A percentile compares a stretch with the other conserved stretches of the same genome.
Evolutionary conservation across 2,888 invertebrate genomes (phyloP).

Genomic region (Dorcus hopei): DNA sequence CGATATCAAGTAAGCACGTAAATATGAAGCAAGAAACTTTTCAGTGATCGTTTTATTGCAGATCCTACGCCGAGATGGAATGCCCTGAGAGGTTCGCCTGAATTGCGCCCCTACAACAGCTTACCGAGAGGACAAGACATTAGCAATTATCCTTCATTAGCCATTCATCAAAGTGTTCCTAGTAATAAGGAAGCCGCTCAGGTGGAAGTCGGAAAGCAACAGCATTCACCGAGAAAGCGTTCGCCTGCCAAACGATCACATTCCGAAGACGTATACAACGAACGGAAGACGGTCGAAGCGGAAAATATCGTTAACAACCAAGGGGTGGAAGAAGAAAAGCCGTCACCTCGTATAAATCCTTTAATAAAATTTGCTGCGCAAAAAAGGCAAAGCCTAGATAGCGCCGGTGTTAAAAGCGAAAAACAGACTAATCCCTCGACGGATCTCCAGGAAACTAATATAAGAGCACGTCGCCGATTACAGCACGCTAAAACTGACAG

Average conservation of each 20-base stretch:
- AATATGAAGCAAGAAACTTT: neutral
- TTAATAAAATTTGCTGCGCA: conserved; percentile 38
- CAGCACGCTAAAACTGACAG: neutral
- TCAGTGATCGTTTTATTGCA: conserved; percentile 31
- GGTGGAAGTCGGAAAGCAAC: conserved; percentile 5
- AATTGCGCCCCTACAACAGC: conserved; percentile 59
- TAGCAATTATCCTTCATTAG: conserved; percentile 45
- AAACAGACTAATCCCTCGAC: neutral
- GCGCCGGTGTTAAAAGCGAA: neutral
- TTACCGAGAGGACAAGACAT: conserved; percentile 57
- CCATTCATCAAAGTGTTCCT: conserved; percentile 30
- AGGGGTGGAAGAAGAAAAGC: conserved; percentile 17
- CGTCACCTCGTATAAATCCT: conserved; percentile 39
- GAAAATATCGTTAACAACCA: conserved; percentile 11
- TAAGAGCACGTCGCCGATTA: neutral
- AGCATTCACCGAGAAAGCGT: conserved; percentile 17
- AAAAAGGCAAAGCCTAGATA: conserved; percentile 11
- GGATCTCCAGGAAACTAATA: neutral
- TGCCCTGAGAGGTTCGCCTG: conserved; percentile 52
- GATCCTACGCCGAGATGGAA: conserved; percentile 57
- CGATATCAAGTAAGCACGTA: conserved; percentile 62
- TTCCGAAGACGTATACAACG: conserved; percentile 44
- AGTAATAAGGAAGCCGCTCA: neutral
- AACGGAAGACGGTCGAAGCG: conserved; percentile 19
- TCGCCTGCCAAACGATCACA: conserved; percentile 38